phyloP scores from a whole-genome alignment of 2,888 invertebrate genomes.

The Ferdinandea cuprea region DNA sequence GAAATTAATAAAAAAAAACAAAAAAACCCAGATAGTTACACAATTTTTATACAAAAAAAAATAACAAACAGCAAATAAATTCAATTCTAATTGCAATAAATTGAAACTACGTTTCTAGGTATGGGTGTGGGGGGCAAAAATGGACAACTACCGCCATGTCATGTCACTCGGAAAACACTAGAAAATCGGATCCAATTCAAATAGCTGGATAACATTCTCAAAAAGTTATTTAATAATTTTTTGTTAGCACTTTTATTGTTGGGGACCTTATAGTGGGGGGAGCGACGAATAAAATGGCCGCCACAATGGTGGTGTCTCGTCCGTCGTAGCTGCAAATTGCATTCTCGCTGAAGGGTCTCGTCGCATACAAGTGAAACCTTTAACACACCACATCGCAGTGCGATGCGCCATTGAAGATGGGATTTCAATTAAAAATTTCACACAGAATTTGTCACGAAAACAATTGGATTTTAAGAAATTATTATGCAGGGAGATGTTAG shows the following conservation, averaged over 20 bases:
- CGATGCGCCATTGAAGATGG: slow-evolving; percentile 37
- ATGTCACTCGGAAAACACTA: slow-evolving; percentile 24
- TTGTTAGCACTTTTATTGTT: slow-evolving; percentile 26
- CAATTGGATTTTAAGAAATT: slow-evolving; percentile 9
- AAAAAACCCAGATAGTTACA: slow-evolving; percentile 33
- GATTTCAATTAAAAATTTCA: slow-evolving; percentile 45
- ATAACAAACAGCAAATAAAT: too few relatives aligned
- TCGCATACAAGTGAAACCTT: slow-evolving; percentile 70
- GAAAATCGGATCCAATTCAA: slow-evolving; percentile 2
- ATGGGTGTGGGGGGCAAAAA: slow-evolving; percentile 1
- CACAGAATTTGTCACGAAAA: not conserved
- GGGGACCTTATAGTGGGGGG: slow-evolving; percentile 25
- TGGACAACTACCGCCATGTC: slow-evolving; percentile 5
- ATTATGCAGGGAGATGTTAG: not conserved
- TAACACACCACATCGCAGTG: slow-evolving; percentile 47
- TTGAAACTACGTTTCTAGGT: slow-evolving; percentile 14
- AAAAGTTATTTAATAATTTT: slow-evolving; percentile 31
- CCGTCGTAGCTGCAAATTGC: slow-evolving; percentile 69
- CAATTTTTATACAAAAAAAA: slow-evolving; percentile 29
- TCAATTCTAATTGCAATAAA: slow-evolving; percentile 27
- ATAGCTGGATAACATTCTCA: not conserved
- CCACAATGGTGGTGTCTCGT: slow-evolving; percentile 68
- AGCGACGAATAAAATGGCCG: slow-evolving; percentile 71
- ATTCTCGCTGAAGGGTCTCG: slow-evolving; percentile 65
- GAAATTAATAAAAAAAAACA: slow-evolving; percentile 48